Evolutionary conservation across 2,888 invertebrate genomes (phyloP), one percentile per base, ranked within the genome.

Genomic region (Calliopum simillimum): DNA sequence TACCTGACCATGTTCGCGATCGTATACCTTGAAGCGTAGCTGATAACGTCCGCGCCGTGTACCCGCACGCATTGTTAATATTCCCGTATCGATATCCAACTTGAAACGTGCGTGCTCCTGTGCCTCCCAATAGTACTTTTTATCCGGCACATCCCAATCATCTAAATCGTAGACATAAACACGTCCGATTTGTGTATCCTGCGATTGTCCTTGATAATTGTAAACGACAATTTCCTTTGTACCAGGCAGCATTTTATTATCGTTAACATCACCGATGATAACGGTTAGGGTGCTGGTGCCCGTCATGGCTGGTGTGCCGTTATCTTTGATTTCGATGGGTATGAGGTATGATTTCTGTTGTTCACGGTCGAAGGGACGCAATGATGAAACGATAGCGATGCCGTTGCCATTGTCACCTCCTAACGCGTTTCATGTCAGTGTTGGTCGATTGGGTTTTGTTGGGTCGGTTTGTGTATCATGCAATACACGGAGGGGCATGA

Each of bases 91-190:
- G 83, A 94, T 93, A 83, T 97, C 93, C 41, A 98, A 87, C 73
- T 93, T 94, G 84, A 97, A 97, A 78, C 92, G 91, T 14, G 93
- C 92, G 87, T 96, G 95, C 84, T 94, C 94, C 65, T 91, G 88
- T 68, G 91, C 91, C 82, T 95, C 96, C 95, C 96, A 97, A 82
- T 94, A 95, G 88, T 97, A 99, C 79, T 95, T 96, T 86, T 99
- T 99, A 84, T 99, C 98, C 0, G 94, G 95, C 70, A 98, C 88
- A 87, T 99, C 99, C 99, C 99, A 99, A 85, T 99, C 99, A 86
- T 99, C 99, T 70, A 95, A 88, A 87, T 99, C 99, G 83, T 96
- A 95, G 1, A 98, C 98, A 85, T 97, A 98, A 8, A 98, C 98
- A 76, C 96, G 89, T 14, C 98, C 98, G 73, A 98, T 94, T 85